Conservation (phyloP, 2,797 vertebrate species). For the Mormyrops boulengeri region DNA sequence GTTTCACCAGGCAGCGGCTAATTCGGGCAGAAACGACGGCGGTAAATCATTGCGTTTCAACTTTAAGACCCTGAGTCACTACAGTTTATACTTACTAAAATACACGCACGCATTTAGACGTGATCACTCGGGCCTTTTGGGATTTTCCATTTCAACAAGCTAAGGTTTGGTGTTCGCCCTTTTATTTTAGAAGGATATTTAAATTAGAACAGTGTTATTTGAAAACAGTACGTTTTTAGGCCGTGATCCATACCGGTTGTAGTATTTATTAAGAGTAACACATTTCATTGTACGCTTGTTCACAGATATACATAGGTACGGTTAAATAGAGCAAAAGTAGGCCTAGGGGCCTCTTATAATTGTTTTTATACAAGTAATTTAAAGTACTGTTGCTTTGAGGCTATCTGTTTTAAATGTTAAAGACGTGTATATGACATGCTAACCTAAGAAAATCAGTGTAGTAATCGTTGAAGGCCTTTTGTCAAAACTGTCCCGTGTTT, state of each 20-base stretch:
- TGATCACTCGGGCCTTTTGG: background rate
- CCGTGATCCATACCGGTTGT: background rate
- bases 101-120: slow-evolving; percentile 26
- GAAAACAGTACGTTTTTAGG: background rate
- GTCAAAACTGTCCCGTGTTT: background rate
- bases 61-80: slow-evolving; percentile 33
- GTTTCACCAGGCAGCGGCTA: slow-evolving; percentile 61
- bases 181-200: background rate
- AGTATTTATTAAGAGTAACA: background rate
- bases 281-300: background rate
- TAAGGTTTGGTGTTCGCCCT: background rate
- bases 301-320: background rate
- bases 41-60: slow-evolving; percentile 55
- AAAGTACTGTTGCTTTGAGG: background rate
- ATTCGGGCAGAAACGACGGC: slow-evolving; percentile 57
- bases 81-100: slow-evolving; percentile 30
- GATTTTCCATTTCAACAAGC: slow-evolving; percentile 1
- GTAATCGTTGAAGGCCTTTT: background rate
- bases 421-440: background rate
- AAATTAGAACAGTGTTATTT: background rate
- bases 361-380: background rate
- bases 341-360: background rate
- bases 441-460: background rate
- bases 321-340: background rate
- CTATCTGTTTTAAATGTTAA: background rate